Conservation (phyloP, 2,888 invertebrate species). For the Chirona hameri region DNA sequence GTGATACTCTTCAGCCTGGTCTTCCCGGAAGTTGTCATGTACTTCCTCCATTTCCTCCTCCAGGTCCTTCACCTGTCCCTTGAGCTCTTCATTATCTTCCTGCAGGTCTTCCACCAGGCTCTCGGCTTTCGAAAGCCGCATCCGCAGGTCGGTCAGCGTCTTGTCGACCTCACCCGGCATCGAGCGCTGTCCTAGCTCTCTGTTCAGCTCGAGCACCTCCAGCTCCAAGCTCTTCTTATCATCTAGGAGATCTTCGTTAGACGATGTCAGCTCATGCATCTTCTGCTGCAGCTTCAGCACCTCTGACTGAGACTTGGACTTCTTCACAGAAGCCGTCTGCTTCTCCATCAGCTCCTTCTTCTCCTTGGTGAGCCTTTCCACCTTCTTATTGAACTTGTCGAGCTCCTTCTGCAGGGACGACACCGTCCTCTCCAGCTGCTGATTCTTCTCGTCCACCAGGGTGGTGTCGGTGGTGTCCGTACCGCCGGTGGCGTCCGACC, state of each 20-base stretch:
- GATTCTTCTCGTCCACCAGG: slow-evolving; percentile 80
- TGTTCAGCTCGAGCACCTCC: slow-evolving; percentile 39
- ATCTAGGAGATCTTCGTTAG: slow-evolving; percentile 38
- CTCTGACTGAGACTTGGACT: slow-evolving; percentile 37
- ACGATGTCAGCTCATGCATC: slow-evolving; percentile 31
- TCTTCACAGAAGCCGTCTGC: slow-evolving; percentile 54
- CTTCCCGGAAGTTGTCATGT: slow-evolving; percentile 95
- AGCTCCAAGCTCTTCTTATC: slow-evolving; percentile 38
- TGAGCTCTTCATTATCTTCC: slow-evolving; percentile 94
- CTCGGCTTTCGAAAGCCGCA: slow-evolving; percentile 84
- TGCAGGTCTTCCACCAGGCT: slow-evolving; percentile 86
- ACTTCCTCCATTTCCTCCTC: slow-evolving; percentile 98
- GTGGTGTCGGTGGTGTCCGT: slow-evolving; percentile 59
- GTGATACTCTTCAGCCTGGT: slow-evolving; percentile 94
- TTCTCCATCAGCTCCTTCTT: slow-evolving; percentile 73
- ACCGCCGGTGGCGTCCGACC: slow-evolving; percentile 77
- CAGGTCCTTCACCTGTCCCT: slow-evolving; percentile 84
- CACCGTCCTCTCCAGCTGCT: slow-evolving; percentile 61
- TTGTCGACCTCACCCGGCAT: slow-evolving; percentile 38
- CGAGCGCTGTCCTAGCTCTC: slow-evolving; percentile 38
- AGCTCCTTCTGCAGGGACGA: slow-evolving; percentile 60
- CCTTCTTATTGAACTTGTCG: slow-evolving; percentile 73
- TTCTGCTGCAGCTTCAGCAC: slow-evolving; percentile 38
- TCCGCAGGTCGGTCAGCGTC: slow-evolving; percentile 58
- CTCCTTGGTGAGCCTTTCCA: slow-evolving; percentile 75